Conservation (phyloP, 2,888 invertebrate genomes). For the Heliconius aoede region DNA sequence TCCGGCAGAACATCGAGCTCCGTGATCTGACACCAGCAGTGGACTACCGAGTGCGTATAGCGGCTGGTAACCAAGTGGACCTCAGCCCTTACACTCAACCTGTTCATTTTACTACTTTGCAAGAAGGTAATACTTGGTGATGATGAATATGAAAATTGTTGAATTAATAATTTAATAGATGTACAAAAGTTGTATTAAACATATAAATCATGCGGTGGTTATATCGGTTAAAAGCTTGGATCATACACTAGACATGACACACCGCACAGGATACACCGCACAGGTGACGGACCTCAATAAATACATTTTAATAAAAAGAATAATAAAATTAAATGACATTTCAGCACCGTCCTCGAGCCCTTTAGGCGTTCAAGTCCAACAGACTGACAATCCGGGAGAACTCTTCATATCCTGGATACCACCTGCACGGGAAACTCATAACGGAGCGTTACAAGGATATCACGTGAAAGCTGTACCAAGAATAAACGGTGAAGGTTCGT, state of each 20-base stretch:
- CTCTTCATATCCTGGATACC: slow-evolving; percentile 72
- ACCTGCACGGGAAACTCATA: slow-evolving; percentile 71
- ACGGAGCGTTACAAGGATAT: slow-evolving; percentile 74
- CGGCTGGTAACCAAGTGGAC: slow-evolving; percentile 78
- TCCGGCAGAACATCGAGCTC: slow-evolving; percentile 71
- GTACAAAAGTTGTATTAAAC: too few species aligned
- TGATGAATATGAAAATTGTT: too few species aligned
- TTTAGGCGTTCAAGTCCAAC: slow-evolving; percentile 71
- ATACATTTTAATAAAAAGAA: not conserved
- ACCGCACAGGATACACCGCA: too few species aligned
- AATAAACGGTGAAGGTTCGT: slow-evolving; percentile 58
- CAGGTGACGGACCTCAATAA: too few species aligned
- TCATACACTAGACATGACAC: too few species aligned
- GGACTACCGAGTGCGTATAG: slow-evolving; percentile 73
- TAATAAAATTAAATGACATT: slow-evolving; percentile 39
- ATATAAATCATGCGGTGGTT: too few species aligned
- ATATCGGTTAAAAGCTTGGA: too few species aligned
- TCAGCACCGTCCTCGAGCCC: slow-evolving; percentile 77
- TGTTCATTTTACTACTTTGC: slow-evolving; percentile 74
- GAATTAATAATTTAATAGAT: too few species aligned
- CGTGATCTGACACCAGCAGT: slow-evolving; percentile 70
- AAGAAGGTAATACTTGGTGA: slow-evolving; percentile 67
- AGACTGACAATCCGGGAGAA: slow-evolving; percentile 76
- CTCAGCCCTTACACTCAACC: slow-evolving; percentile 74
- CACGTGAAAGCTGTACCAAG: slow-evolving; percentile 76